A percentile compares a stretch with the other conserved stretches of the same genome.
Evolutionary conservation across 2,113 vertebrate genomes (phyloP).

Genomic region (Nymphicus hollandicus): DNA sequence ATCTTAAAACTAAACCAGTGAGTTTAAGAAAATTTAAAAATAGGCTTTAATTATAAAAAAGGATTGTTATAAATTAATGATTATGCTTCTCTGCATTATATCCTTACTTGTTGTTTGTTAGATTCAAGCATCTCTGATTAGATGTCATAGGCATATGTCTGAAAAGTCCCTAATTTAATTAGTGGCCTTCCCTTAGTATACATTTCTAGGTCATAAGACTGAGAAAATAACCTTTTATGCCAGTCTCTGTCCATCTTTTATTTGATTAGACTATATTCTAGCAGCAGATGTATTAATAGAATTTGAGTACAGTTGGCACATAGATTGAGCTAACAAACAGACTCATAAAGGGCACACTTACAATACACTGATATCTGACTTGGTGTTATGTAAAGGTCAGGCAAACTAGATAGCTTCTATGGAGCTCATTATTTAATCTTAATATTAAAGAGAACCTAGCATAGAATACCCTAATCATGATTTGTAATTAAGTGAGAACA

Average conservation of each 20-base stretch:
- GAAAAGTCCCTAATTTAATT: not conserved
- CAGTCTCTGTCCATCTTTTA: not conserved
- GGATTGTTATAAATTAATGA: not conserved
- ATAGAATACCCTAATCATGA: slow-evolving; percentile 73
- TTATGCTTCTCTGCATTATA: not conserved
- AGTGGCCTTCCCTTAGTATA: not conserved
- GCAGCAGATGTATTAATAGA: slow-evolving; percentile 13
- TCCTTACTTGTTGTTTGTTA: not conserved
- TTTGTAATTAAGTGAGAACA: slow-evolving; percentile 76
- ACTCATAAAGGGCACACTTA: slow-evolving; percentile 29
- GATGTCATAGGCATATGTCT: not conserved
- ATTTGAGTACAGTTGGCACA: slow-evolving; percentile 43
- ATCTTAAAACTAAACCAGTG: not conserved
- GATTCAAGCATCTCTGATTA: not conserved
- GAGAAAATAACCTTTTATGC: not conserved
- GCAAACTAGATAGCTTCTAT: slow-evolving; percentile 67
- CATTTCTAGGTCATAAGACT: not conserved
- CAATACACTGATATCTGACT: slow-evolving; percentile 47
- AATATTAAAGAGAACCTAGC: slow-evolving; percentile 70
- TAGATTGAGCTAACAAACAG: slow-evolving; percentile 36
- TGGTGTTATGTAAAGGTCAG: slow-evolving; percentile 66
- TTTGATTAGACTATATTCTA: not conserved
- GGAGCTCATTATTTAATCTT: slow-evolving; percentile 73
- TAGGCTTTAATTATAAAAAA: not conserved
- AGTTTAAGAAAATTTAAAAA: not conserved